Evolutionary conservation across 2,888 invertebrate species (phyloP).

Genomic region (Andrena marginata): DNA sequence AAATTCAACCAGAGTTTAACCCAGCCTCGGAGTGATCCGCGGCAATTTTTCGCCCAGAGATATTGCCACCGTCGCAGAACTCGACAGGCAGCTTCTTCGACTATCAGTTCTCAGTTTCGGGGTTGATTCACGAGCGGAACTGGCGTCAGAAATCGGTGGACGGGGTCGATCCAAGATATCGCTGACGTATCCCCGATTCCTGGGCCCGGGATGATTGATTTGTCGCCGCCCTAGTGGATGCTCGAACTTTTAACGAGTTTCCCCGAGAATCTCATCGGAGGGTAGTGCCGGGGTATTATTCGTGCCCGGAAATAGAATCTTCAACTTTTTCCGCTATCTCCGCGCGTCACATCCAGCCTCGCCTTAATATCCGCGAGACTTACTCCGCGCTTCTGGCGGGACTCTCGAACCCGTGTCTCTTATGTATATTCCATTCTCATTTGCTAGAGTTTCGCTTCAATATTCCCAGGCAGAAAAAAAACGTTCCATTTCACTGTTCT

Average conservation of each 20-base stretch:
- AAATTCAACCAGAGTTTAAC: not conserved
- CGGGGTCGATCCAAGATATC: slow-evolving; percentile 40
- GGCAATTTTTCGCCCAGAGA: slow-evolving; percentile 21
- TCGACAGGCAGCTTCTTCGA: slow-evolving; percentile 11
- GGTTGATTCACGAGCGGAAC: slow-evolving; percentile 24
- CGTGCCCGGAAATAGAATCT: slow-evolving; percentile 48
- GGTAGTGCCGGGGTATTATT: slow-evolving; percentile 38
- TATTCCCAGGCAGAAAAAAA: no score
- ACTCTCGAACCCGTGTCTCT: not conserved
- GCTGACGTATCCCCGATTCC: slow-evolving; percentile 37
- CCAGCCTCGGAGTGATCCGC: not conserved
- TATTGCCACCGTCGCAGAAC: not conserved
- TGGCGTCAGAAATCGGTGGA: slow-evolving; percentile 15
- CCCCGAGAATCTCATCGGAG: slow-evolving; percentile 34
- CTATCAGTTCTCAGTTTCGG: not conserved
- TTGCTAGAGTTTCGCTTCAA: no score
- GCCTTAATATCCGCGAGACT: slow-evolving; percentile 16
- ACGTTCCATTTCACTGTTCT: no score
- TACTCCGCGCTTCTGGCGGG: not conserved
- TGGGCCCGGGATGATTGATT: slow-evolving; percentile 41
- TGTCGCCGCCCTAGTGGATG: slow-evolving; percentile 21
- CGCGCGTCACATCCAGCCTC: not conserved
- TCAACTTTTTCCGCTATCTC: slow-evolving; percentile 4
- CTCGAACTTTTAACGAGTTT: slow-evolving; percentile 59
- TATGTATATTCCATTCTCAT: not conserved